phyloP scores from a whole-genome alignment of 2,888 invertebrate species.

The Agrotis puta region DNA sequence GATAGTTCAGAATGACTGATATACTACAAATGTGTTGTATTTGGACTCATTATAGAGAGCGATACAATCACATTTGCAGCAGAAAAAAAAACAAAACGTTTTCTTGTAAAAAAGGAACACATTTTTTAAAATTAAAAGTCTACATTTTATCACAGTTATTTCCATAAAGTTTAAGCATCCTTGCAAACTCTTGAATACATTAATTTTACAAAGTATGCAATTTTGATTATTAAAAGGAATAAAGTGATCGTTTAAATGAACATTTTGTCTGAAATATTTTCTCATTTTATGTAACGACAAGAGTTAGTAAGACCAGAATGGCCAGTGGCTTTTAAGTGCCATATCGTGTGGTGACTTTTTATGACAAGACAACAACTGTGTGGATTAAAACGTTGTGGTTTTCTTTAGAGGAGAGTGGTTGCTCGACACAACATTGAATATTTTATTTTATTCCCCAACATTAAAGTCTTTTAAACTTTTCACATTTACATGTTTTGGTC shows the following conservation, averaged over 20 bases:
- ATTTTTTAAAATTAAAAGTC: not conserved
- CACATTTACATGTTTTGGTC: not conserved
- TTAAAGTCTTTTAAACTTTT: not conserved
- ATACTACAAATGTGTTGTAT: not conserved
- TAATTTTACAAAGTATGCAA: slow-evolving; percentile 41
- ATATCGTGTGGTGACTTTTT: slow-evolving; percentile 12
- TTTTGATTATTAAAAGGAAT: slow-evolving; percentile 55
- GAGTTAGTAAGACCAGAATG: slow-evolving; percentile 13
- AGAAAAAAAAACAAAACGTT: not conserved
- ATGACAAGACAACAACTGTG: slow-evolving; percentile 4
- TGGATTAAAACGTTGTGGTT: not conserved
- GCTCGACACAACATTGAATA: not conserved
- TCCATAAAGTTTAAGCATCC: slow-evolving; percentile 13
- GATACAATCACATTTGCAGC: not conserved
- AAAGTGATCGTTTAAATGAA: slow-evolving; percentile 31
- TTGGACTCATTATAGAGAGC: not conserved
- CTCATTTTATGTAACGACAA: slow-evolving; percentile 12
- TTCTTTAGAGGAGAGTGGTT: not conserved
- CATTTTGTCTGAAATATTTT: slow-evolving; percentile 31
- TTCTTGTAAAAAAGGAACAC: not conserved
- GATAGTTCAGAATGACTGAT: not conserved
- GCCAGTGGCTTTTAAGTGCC: slow-evolving; percentile 6
- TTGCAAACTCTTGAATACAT: slow-evolving; percentile 23
- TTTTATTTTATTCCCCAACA: not conserved
- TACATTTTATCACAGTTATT: slow-evolving; percentile 6